Percentiles rank a stretch among this genome's conserved stretches.
Conservation (phyloP, 2,797 vertebrate genomes). For the Falco novaeseelandiae region DNA sequence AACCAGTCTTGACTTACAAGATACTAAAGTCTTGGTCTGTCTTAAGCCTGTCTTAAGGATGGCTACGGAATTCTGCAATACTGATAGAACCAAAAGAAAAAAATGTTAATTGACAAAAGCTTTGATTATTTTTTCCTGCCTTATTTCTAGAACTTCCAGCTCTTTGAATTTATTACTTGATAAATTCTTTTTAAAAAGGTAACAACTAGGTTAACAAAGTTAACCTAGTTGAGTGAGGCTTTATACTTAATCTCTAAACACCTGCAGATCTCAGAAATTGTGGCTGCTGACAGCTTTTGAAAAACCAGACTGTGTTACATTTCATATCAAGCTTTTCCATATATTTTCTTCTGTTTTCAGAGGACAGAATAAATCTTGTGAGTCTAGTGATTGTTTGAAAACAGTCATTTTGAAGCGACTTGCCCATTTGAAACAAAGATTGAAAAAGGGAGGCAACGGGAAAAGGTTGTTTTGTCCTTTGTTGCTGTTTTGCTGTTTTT, state of each 20-base stretch:
- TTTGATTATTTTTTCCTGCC: neutral
- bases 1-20: neutral
- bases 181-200: neutral
- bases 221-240: neutral
- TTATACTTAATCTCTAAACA: neutral
- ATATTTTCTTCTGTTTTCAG: neutral
- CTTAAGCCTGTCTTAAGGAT: neutral
- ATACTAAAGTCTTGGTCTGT: neutral
- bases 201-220: neutral
- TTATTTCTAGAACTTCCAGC: neutral
- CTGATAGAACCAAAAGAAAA: neutral
- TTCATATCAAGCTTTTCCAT: neutral
- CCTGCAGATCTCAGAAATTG: neutral
- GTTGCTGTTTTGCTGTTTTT: neutral
- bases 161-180: neutral
- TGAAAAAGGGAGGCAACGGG: neutral
- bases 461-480: constrained; percentile 29
- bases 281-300: neutral
- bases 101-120: neutral
- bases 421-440: constrained; percentile 43
- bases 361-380: neutral
- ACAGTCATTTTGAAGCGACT: constrained; percentile 25
- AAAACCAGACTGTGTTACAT: neutral
- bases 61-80: neutral
- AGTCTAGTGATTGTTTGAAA: neutral